Evolutionary conservation across 2,113 vertebrate species (phyloP).

Genomic region (Bostrychus sinensis): DNA sequence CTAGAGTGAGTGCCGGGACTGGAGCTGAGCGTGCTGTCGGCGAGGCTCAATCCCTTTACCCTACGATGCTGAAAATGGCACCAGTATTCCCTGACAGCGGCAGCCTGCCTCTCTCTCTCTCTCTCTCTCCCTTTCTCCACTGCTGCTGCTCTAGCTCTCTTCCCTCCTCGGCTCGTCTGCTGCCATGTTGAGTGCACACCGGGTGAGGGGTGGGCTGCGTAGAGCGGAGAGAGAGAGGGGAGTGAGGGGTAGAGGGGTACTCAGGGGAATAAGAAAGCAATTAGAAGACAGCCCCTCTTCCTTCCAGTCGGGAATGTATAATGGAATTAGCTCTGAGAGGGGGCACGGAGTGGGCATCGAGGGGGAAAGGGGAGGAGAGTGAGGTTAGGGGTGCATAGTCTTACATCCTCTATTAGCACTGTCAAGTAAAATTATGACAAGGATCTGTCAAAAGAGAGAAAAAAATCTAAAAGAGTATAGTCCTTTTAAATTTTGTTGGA

Average conservation of each 20-base stretch:
- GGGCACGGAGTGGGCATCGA: conserved; percentile 10
- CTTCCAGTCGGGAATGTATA: conserved; percentile 83
- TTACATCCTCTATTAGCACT: conserved; percentile 43
- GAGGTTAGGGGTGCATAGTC: conserved; percentile 40
- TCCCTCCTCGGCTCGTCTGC: conserved; percentile 77
- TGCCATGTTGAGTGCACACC: conserved; percentile 77
- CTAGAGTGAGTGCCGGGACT: conserved; percentile 52
- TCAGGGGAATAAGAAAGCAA: conserved; percentile 85
- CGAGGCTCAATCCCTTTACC: conserved; percentile 74
- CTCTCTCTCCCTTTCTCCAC: conserved; percentile 46
- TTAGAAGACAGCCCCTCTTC: conserved; percentile 82
- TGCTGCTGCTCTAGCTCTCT: conserved; percentile 66
- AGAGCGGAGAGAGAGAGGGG: conserved; percentile 20
- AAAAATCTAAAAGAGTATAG: not conserved
- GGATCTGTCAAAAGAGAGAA: not conserved
- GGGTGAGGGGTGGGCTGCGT: conserved; percentile 69
- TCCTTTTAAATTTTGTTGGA: not conserved
- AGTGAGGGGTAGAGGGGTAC: conserved; percentile 54
- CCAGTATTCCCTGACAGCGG: conserved; percentile 78
- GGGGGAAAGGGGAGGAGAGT: not conserved
- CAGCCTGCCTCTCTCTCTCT: conserved; percentile 62
- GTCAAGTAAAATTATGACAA: not conserved
- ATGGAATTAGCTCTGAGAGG: conserved; percentile 79
- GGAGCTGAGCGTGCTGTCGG: conserved; percentile 62
- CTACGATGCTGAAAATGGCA: conserved; percentile 80